Evolutionary conservation across 2,113 vertebrate species (phyloP), one percentile per base, ranked within the genome.

Genomic region (Nycticorax nycticorax): DNA sequence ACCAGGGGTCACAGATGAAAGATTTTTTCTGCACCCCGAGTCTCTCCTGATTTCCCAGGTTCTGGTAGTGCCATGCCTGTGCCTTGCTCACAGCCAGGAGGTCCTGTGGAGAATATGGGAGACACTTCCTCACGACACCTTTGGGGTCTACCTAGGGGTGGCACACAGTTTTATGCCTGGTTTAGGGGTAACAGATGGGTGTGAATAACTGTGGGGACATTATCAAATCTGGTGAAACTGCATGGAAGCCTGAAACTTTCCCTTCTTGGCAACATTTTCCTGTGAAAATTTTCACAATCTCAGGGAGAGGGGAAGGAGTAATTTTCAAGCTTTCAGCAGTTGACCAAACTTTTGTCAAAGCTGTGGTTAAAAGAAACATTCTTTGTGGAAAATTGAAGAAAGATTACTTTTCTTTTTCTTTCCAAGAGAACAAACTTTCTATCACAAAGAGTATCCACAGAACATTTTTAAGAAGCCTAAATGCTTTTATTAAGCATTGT

Each of bases 51-150:
- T 76, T 66, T 73, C 26, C 55, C 9, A n/a, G 18, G 6, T 75
- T 92, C 53, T 85, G 43, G 53, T 33, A 56, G 35, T 57, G 56
- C 24, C 3, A 1, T 32, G 3, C 69, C 73, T 77, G 11, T 93
- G 55, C 33, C 47, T 91, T 12, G 2, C 35, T 75, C 53, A 41
- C 21, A 75, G 28, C 9, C 62, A 72, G 78, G 12, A 39, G 14
- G 3, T 66, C 55, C 37, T 80, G 13, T 35, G 4, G 26, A 10
- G 32, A 78, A 11, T 60, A 50, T 1, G 2, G 60, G 26, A 67
- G 17, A 32, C 8, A 4, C 35, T 72, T 90, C 20, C 22, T 75
- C 4, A 22, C 0, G 0, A 5, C 16, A 12, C 9, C 18, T 76
- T 56, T 69, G 76, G 48, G 14, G 4, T 59, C 45, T 80, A 7